phyloP scores from a whole-genome alignment of 2,113 vertebrate species.

The Nibea albiflora region DNA sequence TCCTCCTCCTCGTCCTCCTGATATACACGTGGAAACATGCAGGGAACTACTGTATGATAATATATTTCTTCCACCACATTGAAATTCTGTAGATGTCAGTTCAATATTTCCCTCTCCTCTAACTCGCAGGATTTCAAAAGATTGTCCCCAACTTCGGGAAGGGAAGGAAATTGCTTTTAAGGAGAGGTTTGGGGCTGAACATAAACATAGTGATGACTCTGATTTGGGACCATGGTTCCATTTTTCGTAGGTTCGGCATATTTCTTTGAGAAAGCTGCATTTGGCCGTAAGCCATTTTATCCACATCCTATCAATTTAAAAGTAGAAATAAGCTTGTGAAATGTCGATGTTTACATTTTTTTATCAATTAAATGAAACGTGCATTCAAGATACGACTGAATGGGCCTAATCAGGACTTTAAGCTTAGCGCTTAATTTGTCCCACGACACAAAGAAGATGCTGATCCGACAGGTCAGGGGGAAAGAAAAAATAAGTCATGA shows the following conservation, averaged over 20 bases:
- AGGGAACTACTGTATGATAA: slow-evolving; percentile 44
- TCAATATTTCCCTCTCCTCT: slow-evolving; percentile 56
- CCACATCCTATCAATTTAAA: slow-evolving; percentile 19
- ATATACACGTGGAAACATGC: slow-evolving; percentile 16
- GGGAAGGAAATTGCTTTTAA: slow-evolving; percentile 67
- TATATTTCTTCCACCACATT: slow-evolving; percentile 52
- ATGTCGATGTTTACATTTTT: slow-evolving; percentile 10
- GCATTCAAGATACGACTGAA: not conserved
- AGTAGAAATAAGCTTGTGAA: slow-evolving; percentile 1
- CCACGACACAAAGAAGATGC: not conserved
- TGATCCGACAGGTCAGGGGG: slow-evolving; percentile 8
- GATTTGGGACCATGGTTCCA: slow-evolving; percentile 32
- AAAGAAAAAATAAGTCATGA: not conserved
- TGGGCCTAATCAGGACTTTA: slow-evolving; percentile 4
- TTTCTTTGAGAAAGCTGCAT: slow-evolving; percentile 13
- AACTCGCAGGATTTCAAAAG: slow-evolving; percentile 60
- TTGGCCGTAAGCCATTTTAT: slow-evolving; percentile 5
- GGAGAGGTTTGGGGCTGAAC: slow-evolving; percentile 55
- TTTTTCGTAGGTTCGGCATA: not conserved
- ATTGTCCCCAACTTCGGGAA: slow-evolving; percentile 53
- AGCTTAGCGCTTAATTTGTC: slow-evolving; percentile 1
- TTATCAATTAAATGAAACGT: not conserved
- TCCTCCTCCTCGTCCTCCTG: not conserved
- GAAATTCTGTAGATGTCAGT: slow-evolving; percentile 58
- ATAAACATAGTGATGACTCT: slow-evolving; percentile 56